Conservation (phyloP, 2,888 invertebrate species). For the Hirtodrosophila alboralis region DNA sequence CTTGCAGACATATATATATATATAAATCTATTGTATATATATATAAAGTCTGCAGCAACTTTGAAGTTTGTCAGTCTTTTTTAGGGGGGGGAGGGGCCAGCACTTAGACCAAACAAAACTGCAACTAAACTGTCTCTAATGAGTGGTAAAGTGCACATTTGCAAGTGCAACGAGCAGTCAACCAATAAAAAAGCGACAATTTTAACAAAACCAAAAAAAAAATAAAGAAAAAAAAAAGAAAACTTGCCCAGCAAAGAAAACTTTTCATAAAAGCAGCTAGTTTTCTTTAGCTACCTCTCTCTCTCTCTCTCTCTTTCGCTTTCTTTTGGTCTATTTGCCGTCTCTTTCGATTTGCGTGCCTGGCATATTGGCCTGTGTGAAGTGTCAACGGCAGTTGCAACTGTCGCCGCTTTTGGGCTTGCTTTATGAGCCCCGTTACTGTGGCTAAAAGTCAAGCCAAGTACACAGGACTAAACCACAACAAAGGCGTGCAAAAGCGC, state of each 20-base stretch:
- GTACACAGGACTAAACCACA: conserved; percentile 67
- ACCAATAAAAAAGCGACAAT: conserved; percentile 56
- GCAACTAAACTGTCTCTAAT: conserved; percentile 67
- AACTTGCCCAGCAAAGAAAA: conserved; percentile 40
- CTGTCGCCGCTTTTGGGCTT: conserved; percentile 63
- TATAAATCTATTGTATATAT: conserved; percentile 7
- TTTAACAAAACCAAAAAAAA: conserved; percentile 29
- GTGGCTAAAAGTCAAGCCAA: conserved; percentile 62
- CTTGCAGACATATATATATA: conserved; percentile 7
- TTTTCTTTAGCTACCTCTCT: conserved; percentile 10
- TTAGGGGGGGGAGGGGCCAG: too few relatives aligned
- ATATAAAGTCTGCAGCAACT: conserved; percentile 1
- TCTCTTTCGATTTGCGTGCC: conserved; percentile 49
- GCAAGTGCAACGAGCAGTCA: conserved; percentile 49
- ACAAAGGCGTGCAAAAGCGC: conserved; percentile 69
- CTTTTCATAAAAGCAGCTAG: conserved; percentile 57
- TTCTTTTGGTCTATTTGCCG: conserved; percentile 20
- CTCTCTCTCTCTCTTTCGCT: neutral
- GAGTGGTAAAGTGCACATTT: conserved; percentile 72
- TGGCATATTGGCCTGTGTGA: conserved; percentile 69
- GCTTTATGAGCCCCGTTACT: conserved; percentile 66
- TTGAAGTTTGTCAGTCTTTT: conserved; percentile 8
- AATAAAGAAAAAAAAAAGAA: too few relatives aligned
- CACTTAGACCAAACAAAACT: conserved; percentile 32
- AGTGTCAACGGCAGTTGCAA: conserved; percentile 75